These are phyloP conservation scores for Paratilapia polleni DNA, from an alignment of 2,113 vertebrate species.

Conservation along the genomic window DNA sequence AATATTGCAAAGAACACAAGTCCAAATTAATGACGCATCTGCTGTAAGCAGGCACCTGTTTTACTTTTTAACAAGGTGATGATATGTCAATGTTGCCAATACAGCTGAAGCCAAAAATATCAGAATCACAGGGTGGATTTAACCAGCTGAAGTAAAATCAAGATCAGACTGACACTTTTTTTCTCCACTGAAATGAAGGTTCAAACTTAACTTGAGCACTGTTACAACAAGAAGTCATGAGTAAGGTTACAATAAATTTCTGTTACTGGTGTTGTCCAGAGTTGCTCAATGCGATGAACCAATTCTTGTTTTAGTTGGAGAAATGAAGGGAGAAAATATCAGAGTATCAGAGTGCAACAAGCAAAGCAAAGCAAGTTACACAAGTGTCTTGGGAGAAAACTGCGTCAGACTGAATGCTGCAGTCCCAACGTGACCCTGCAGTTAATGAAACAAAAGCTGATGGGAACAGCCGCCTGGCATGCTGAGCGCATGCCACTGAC, in stretches of 20 bases:
- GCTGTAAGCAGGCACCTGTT: background rate
- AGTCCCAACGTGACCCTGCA: constrained; percentile 23
- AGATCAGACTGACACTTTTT: background rate
- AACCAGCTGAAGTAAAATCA: background rate
- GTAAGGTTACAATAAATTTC: background rate
- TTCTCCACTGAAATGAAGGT: background rate
- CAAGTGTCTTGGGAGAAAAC: constrained; percentile 51
- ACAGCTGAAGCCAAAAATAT: background rate
- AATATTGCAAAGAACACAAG: background rate
- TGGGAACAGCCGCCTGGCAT: constrained; percentile 46
- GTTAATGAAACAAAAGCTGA: constrained; percentile 40
- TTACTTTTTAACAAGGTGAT: background rate
- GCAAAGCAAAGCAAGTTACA: constrained; percentile 67
- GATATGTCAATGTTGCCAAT: background rate
- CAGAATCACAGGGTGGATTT: background rate
- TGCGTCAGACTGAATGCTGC: constrained; percentile 28
- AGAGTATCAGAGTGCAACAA: constrained; percentile 15
- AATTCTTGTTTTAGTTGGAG: background rate
- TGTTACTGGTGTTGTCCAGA: background rate
- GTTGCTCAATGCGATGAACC: constrained; percentile 2
- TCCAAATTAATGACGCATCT: background rate
- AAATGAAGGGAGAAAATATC: background rate
- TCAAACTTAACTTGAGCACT: background rate
- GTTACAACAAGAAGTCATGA: background rate
- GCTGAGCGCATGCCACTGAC: constrained; percentile 14